Base-by-base conservation (phyloP, 2,113 vertebrate genomes). In the Chaenocephalus aceratus region DNA sequence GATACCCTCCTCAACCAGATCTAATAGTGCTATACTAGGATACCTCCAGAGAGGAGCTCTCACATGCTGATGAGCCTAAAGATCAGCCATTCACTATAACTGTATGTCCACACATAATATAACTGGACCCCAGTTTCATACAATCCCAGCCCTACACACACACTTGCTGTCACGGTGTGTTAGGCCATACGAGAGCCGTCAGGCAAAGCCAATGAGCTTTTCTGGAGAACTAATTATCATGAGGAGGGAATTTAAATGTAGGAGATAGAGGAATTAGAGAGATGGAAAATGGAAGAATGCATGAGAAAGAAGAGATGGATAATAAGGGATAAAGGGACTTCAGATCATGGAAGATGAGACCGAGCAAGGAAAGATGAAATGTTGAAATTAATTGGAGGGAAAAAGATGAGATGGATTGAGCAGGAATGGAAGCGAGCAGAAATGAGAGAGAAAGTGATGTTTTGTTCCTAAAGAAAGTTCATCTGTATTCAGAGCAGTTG, bases 51-150 rank as follows among this genome's bases (percentile, higher is more conserved):
- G 81, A 79, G 8, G 1, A 77, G 77, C 79, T 74, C 18, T 34
- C 70, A 91, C 88, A 94, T 93, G 83, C 89, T 88, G 85, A 92
- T 89, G 75, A 91, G 85, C 51, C 67, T 56, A 15, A 26, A 84
- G 70, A 74, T 91, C 86, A 75, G 80, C 77, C 86, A 86, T 71
- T 2, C 67, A 0, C 61, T 72, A 14, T 63, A 78, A 85, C 67
- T 76, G 72, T 76, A 77, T 66, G 79, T 75, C 36, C 75, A 75
- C 60, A 61, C 60, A 59, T 13, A 53, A 63, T 16, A 26, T 65
- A 30, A 53, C 18, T 41, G 65, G 63, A 15, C 76, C 60, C 10
- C 81, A 76, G 81, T 72, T 48, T 64, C 78, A 84, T 72, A 56
- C 78, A 70, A 46, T 70, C 52, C 49, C 51, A 45, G 14, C 45